Conservation (phyloP, 92 coral and sea anemone species). For the Virgularia gustaviana region DNA sequence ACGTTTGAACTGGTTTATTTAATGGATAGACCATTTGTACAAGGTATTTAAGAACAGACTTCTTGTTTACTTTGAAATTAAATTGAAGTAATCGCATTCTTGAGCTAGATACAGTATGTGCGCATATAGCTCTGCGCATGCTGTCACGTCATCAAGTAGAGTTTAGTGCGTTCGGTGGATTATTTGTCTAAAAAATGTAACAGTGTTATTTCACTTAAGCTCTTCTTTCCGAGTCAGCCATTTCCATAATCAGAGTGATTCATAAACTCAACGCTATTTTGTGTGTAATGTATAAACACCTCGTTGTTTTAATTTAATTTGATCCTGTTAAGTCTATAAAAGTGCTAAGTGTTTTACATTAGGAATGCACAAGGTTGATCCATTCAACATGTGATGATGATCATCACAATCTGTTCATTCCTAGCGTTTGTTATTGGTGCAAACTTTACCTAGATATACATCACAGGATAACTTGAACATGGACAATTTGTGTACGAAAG, state of each 20-base stretch:
- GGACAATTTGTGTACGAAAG: background rate
- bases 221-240: background rate
- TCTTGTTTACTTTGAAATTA: constrained; percentile 22
- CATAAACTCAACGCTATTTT: constrained; percentile 43
- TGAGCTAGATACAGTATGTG: background rate
- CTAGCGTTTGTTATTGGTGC: constrained; percentile 14
- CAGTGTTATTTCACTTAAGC: background rate
- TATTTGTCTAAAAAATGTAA: background rate
- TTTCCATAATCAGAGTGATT: constrained; percentile 25
- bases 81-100: constrained; percentile 4
- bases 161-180: no score
- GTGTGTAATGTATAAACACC: constrained; percentile 29
- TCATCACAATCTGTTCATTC: constrained; percentile 16
- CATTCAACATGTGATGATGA: constrained; percentile 31
- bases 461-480: no score
- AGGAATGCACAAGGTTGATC: constrained; percentile 15
- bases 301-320: constrained; percentile 46
- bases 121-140: no score
- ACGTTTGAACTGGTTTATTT: background rate
- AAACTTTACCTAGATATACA: no score
- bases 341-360: constrained; percentile 39
- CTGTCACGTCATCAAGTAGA: no score
- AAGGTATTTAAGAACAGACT: background rate
- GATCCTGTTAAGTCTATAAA: constrained; percentile 34
- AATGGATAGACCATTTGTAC: constrained; percentile 2